Evolutionary conservation across 2,113 vertebrate species (phyloP), one percentile per base, ranked within the genome.

Genomic region (Australoheros scitulus): DNA sequence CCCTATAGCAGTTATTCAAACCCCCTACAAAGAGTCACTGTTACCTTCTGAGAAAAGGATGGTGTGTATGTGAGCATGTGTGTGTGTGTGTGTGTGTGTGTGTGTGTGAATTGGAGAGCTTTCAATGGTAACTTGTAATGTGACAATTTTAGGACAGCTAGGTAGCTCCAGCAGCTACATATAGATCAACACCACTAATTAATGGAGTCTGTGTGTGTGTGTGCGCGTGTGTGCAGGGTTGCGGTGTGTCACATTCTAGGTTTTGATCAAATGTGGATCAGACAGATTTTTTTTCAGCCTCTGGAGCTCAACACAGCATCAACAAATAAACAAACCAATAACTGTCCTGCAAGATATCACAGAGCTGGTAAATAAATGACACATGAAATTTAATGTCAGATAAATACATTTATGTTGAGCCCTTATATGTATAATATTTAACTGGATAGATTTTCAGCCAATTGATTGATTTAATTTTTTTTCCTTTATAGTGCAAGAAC

Each of bases 1-100:
- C 90, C 80, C 88, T 89, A 94, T 89, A 90, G 86, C 81, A 90
- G 91, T 92, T 83, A 92, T 93, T 92, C 90, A 94, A 87, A 80
- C 68, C 34, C n/a, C 38, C 68, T 80, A 94, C 92, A 95, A 95
- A 94, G 91, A 88, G 72, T 87, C 76, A 88, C 78, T 94, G 90
- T 91, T 89, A 84, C 78, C 80, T 90, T 83, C 77, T 91, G 88
- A 90, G 17, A 85, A 36, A 1, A 22, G 77, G 76, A 80, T 0
- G 11, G 52, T 47, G 77, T 79, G 55, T 72, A 43, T 81, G 63
- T 77, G 82, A 64, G 72, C 56, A 58, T 86, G 81, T 55, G 78
- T 56, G 84, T 79, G 65, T 77, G 63, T 70, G n/a, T 79, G 81
- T 83, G 74, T 75, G 72, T 85, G 84, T 74, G 76, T 89, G 82